These are phyloP conservation scores for Allophyes oxyacanthae DNA, from an alignment of 2,888 invertebrate genomes.

Conservation along the genomic window DNA sequence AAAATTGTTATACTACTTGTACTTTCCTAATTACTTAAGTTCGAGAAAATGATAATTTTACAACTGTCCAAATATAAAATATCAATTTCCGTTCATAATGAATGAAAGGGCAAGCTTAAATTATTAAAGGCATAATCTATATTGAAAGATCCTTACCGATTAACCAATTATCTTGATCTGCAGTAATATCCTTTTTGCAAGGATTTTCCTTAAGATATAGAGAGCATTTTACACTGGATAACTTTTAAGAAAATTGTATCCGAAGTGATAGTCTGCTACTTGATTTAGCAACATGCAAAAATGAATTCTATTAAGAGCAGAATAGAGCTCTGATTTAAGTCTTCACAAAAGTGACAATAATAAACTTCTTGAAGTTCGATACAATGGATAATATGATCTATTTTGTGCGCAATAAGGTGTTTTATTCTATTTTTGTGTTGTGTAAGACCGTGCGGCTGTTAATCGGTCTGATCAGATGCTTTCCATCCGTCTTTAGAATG, in stretches of 20 bases:
- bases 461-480: constrained; percentile 64
- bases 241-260: constrained; percentile 36
- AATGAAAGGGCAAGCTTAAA: constrained; percentile 35
- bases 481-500: constrained; percentile 62
- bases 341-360: constrained; percentile 1
- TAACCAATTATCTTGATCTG: constrained; percentile 33
- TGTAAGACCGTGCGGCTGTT: constrained; percentile 49
- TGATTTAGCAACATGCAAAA: constrained; percentile 4
- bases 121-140: constrained; percentile 32
- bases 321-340: constrained; percentile 18
- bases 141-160: constrained; percentile 28
- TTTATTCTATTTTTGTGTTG: constrained; percentile 27
- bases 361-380: constrained; percentile 5
- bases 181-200: constrained; percentile 10
- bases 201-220: constrained; percentile 9
- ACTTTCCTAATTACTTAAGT: background rate
- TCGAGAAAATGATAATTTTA: background rate
- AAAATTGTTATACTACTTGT: too few relatives aligned
- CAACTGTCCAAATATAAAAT: constrained; percentile 5
- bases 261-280: constrained; percentile 13
- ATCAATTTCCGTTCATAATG: constrained; percentile 17
- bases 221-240: constrained; percentile 31
- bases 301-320: background rate
- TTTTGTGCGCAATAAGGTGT: constrained; percentile 16
- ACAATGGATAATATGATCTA: constrained; percentile 37